Percentiles rank a stretch among this genome's conserved stretches.
phyloP scores from a whole-genome alignment of 2,113 vertebrate genomes.

The Columbina picui region DNA sequence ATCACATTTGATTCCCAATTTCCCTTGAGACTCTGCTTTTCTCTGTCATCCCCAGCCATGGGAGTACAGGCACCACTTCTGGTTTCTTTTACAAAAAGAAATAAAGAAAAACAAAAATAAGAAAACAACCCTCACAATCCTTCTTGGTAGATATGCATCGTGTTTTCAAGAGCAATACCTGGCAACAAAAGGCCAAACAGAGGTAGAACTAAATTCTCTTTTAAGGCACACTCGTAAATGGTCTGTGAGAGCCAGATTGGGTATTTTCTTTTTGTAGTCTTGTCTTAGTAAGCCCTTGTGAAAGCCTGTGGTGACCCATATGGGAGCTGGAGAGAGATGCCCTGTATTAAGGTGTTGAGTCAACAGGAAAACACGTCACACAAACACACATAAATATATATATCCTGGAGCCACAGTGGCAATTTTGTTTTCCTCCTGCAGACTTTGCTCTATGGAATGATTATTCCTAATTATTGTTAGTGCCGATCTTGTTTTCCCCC shows the following conservation, averaged over 20 bases:
- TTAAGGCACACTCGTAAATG: not conserved
- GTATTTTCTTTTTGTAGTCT: not conserved
- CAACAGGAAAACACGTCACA: not conserved
- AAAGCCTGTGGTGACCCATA: constrained; percentile 26
- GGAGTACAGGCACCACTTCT: not conserved
- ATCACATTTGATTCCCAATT: not conserved
- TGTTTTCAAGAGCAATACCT: not conserved
- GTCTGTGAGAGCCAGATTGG: not conserved
- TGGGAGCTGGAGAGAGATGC: constrained; percentile 23
- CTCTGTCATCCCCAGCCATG: not conserved
- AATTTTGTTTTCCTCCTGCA: not conserved
- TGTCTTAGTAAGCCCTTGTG: not conserved
- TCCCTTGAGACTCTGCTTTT: not conserved
- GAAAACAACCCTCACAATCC: not conserved
- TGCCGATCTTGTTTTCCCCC: not conserved
- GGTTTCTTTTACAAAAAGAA: not conserved
- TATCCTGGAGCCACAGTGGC: not conserved
- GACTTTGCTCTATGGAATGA: not conserved
- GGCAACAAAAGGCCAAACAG: not conserved
- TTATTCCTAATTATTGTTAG: constrained; percentile 12
- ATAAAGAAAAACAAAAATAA: not conserved
- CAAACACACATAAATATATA: too few relatives aligned
- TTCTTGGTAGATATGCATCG: rapidly evolving
- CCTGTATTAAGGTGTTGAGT: not conserved
- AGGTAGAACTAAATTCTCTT: not conserved